A percentile compares a stretch with the other conserved stretches of the same genome.
Evolutionary conservation across 2,888 invertebrate genomes (phyloP).

Genomic region (Notodromas monacha): DNA sequence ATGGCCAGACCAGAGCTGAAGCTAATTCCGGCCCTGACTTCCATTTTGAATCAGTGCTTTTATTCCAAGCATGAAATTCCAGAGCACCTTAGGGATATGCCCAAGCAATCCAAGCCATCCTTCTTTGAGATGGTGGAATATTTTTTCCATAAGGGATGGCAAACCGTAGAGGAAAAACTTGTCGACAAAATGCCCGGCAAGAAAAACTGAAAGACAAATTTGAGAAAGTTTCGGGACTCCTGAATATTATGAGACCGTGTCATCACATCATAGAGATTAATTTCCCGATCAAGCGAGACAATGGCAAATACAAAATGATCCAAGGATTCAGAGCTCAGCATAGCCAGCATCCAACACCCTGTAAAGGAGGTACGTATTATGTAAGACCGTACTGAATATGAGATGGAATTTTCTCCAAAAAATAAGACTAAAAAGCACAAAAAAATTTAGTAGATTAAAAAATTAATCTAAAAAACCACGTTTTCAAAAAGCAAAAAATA

Average conservation of each 20-base stretch:
- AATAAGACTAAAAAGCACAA: no score
- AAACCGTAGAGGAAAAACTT: conserved; percentile 48
- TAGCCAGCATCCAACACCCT: neutral
- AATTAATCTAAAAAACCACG: no score
- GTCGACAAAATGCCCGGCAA: conserved; percentile 36
- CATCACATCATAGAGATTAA: conserved; percentile 74
- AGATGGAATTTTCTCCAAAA: no score
- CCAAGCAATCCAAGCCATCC: conserved; percentile 29
- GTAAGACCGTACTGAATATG: no score
- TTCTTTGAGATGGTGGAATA: conserved; percentile 31
- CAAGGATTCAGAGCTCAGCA: neutral
- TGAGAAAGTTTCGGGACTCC: conserved; percentile 74
- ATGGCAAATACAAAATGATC: neutral
- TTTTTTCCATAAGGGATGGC: conserved; percentile 29
- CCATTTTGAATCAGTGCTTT: no score
- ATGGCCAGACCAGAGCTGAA: no score
- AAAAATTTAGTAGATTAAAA: no score
- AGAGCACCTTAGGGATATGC: conserved; percentile 46
- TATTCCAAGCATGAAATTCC: conserved; percentile 33
- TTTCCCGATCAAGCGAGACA: neutral
- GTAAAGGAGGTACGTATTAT: no score
- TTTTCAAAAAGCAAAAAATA: no score
- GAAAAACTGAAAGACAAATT: conserved; percentile 46
- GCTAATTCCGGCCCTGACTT: no score
- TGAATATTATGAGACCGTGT: conserved; percentile 85